Base-by-base conservation (phyloP, 2,113 vertebrate species). In the Apteryx mantelli region DNA sequence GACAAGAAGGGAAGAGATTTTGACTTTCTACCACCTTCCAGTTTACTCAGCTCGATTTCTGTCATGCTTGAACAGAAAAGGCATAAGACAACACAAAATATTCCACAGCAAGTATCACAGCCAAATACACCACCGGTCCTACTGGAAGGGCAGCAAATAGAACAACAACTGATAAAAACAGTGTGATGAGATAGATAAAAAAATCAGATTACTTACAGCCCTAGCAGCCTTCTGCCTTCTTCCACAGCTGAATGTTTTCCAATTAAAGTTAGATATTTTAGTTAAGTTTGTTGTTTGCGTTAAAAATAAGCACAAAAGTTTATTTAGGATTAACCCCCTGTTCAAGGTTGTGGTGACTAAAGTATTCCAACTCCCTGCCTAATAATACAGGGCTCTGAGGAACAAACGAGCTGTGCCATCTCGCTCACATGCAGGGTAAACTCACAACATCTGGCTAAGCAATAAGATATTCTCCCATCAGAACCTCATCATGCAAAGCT, bases 381-480 rank as follows among this genome's bases (percentile, higher is more conserved):
- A 28, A 78, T 10, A 50, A 65, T 50, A 12, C 69, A 60, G 26
- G 24, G 56, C 64, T 85, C 73, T 66, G 46, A 80, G 60, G 55
- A 91, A 34, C 69, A 92, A 96, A 86, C 73, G 73, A 95, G 38
- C 86, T 94, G 83, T 71, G 32, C 77, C 73, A 82, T 88, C 83
- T 46, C 70, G 53, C 73, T 96, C 76, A 44, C 60, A 84, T 46
- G 28, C 44, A 65, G 60, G 63, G 69, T 58, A 92, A 94, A 92
- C 60, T 79, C 88, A 94, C 60, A 90, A 81, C 94, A 92, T 36
- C 91, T 97, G 95, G 92, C 28, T 92, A 75, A 97, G 86, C 65
- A 91, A 89, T 84, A 83, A 94, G 86, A 61, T 38, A 91, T 9
- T 91, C 73, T 86, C 83, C 68, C 93, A 96, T 65, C 82, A 95